Conservation (phyloP, 2,888 invertebrate species). For the Chesias legatella region DNA sequence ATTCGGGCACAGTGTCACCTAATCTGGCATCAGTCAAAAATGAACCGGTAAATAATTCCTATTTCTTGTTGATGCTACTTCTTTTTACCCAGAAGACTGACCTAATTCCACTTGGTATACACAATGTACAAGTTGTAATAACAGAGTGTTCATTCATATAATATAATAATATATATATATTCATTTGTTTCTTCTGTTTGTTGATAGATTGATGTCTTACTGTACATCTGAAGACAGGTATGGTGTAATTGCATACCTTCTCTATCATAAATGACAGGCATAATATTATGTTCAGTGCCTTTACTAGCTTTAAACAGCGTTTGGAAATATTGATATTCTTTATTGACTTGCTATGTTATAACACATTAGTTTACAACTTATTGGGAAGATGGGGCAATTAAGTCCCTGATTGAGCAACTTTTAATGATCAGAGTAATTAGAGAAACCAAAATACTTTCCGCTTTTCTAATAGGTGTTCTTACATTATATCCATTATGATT, state of each 20-base stretch:
- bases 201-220: slow-evolving; percentile 8
- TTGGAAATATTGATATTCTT: too few species aligned
- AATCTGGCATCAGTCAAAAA: slow-evolving; percentile 67
- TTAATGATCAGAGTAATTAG: slow-evolving; percentile 8
- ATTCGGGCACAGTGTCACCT: slow-evolving; percentile 78
- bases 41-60: slow-evolving; percentile 68
- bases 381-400: neutral
- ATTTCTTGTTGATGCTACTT: neutral
- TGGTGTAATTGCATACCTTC: slow-evolving; percentile 17
- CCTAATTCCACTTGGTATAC: slow-evolving; percentile 15
- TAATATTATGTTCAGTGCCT: too few species aligned
- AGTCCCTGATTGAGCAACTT: slow-evolving; percentile 1
- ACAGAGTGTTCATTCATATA: too few species aligned
- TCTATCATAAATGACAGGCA: slow-evolving; percentile 13
- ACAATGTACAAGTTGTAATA: too few species aligned
- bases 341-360: too few species aligned
- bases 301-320: too few species aligned
- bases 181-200: slow-evolving; percentile 11
- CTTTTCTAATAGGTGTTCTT: neutral
- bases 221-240: slow-evolving; percentile 19
- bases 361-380: neutral
- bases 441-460: slow-evolving; percentile 2
- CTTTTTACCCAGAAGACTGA: slow-evolving; percentile 8
- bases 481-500: too few species aligned
- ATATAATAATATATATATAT: too few species aligned